A percentile compares a stretch with the other conserved stretches of the same genome.
These are phyloP conservation scores for Drosophila setosimentum DNA, from an alignment of 2,888 invertebrate genomes.

Conservation along the genomic window DNA sequence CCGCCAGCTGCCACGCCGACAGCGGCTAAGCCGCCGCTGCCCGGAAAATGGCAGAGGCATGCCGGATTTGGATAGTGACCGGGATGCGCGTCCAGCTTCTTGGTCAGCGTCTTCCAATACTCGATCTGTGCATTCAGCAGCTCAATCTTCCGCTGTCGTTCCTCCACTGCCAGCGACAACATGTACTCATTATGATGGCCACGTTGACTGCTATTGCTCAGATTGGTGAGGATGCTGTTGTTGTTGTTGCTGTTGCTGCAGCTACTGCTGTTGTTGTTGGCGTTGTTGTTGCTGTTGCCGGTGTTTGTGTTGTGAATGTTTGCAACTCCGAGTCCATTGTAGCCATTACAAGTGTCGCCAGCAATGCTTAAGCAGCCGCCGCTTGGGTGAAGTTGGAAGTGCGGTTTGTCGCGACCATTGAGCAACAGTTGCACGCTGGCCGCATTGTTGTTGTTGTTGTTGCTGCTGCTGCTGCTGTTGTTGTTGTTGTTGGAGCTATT, in stretches of 20 bases:
- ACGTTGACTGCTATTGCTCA: conserved; percentile 28
- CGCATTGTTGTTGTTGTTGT: not conserved
- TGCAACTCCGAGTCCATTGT: conserved; percentile 53
- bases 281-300: conserved; percentile 5
- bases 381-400: conserved; percentile 19
- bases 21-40: conserved; percentile 28
- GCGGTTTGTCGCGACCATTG: conserved; percentile 57
- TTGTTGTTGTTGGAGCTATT: conserved; percentile 21
- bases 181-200: conserved; percentile 80
- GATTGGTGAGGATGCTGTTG: conserved; percentile 22
- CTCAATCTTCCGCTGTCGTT: conserved; percentile 84
- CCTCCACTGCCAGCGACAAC: conserved; percentile 83
- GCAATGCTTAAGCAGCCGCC: conserved; percentile 50
- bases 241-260: conserved; percentile 17
- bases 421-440: conserved; percentile 54
- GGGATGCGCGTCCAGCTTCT: conserved; percentile 80
- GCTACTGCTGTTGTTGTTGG: conserved; percentile 15
- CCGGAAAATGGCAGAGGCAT: conserved; percentile 82
- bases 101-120: conserved; percentile 84
- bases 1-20: conserved; percentile 19
- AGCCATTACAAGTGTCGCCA: conserved; percentile 57
- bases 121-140: conserved; percentile 84
- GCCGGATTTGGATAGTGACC: conserved; percentile 81
- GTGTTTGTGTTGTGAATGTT: conserved; percentile 21
- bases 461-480: conserved; percentile 19